Percentiles rank a stretch among this genome's conserved stretches.
Evolutionary conservation across 1,140 invertebrate genomes (phyloP).

Genomic region (Pseudomyrmex concolor): DNA sequence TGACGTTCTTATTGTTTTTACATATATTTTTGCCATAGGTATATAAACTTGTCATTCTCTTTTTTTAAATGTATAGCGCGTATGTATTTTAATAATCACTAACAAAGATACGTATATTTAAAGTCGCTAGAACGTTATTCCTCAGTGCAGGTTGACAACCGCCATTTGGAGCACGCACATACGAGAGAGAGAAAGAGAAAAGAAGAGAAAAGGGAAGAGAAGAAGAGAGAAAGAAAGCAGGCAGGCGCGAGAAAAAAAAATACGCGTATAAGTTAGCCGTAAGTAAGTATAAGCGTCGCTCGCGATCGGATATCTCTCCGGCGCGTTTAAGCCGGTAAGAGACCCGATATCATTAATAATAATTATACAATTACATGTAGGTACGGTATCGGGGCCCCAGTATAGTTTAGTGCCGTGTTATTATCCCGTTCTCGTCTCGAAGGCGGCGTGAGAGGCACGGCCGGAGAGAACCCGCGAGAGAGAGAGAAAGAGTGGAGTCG

Average conservation of each 20-base stretch:
- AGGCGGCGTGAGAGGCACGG: slow-evolving; percentile 54
- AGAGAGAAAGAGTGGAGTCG: slow-evolving; percentile 34
- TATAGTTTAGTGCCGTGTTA: slow-evolving; percentile 85
- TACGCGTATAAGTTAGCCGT: slow-evolving; percentile 58
- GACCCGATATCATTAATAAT: slow-evolving; percentile 86
- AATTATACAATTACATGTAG: slow-evolving; percentile 86
- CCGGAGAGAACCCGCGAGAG: slow-evolving; percentile 21
- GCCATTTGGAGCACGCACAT: slow-evolving; percentile 42
- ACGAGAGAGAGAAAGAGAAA: background rate
- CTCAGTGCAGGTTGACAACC: slow-evolving; percentile 33
- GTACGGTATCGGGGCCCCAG: slow-evolving; percentile 79
- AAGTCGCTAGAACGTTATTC: too few species aligned
- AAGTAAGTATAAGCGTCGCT: slow-evolving; percentile 55
- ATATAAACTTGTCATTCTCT: too few species aligned
- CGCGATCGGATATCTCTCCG: slow-evolving; percentile 70
- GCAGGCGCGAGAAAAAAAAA: slow-evolving; percentile 46
- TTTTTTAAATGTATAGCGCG: background rate
- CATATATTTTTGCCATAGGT: background rate
- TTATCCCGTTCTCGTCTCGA: slow-evolving; percentile 81
- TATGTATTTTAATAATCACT: background rate
- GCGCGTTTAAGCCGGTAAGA: slow-evolving; percentile 80
- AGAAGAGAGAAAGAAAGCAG: slow-evolving; percentile 55
- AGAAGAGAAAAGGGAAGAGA: background rate
- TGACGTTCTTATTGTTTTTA: background rate
- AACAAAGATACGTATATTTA: background rate